Conservation (phyloP, 2,113 vertebrate species). For the Cyanoramphus novaezelandiae region DNA sequence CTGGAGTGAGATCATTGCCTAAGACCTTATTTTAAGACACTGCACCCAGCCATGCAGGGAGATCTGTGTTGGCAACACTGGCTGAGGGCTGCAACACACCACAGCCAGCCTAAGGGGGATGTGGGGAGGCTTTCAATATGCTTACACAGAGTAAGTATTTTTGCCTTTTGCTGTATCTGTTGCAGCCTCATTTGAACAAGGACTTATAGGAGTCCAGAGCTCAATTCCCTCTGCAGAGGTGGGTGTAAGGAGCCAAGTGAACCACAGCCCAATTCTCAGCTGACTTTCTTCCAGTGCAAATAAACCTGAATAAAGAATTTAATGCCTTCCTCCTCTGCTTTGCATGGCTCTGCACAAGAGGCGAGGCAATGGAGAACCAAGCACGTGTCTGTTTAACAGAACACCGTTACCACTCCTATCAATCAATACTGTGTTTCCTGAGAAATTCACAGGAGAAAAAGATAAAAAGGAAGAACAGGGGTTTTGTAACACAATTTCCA, state of each 20-base stretch:
- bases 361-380: neutral
- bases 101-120: fast-evolving
- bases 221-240: fast-evolving
- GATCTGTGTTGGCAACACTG: neutral
- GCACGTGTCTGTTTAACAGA: neutral
- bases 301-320: neutral
- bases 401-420: neutral
- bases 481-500: neutral
- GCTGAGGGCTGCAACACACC: neutral
- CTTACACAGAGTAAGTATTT: neutral
- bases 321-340: neutral
- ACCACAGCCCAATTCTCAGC: neutral
- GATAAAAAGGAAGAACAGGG: neutral
- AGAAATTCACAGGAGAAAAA: neutral
- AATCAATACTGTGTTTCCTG: neutral
- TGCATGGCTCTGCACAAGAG: neutral
- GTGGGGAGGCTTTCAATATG: neutral
- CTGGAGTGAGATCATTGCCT: neutral
- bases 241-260: neutral
- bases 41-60: fast-evolving
- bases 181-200: neutral
- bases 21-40: neutral
- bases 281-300: neutral
- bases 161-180: neutral
- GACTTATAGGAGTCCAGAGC: neutral